Base-by-base conservation (phyloP, 92 coral and sea anemone species). In the Siderastrea radians region DNA sequence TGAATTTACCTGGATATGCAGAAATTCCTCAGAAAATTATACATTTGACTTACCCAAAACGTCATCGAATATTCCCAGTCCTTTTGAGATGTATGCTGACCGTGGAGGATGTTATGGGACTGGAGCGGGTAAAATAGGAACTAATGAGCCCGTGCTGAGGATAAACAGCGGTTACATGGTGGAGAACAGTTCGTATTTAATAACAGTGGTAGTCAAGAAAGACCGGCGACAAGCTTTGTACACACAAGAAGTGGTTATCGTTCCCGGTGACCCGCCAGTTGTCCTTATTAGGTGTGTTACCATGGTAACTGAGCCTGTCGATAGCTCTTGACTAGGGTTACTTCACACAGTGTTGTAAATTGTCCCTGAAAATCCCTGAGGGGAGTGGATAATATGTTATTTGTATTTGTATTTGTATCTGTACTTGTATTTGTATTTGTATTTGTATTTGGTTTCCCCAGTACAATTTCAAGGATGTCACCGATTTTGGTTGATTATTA, bases 81-180 rank as follows among this genome's bases (percentile, higher is more conserved):
- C 74, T 54, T 58, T 45, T 9, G 65, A 64, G 12, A 51, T 70
- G 8, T 47, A 60, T 83, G 45, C 45, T 45, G 74, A 86, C 49
- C 83, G 78, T 11, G 95, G 94, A 26, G 98, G 98, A 54, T 94
- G 98, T 81, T 94, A 84, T 68, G 98, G 94, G 3, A 94, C 94
- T 26, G 98, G 98, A 5, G 72, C 89, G n/a, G 98, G 98, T 3
- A 83, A 54, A 58, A 48, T 94, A 44, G 81, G 85, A 19, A 78
- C 88, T 7, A 71, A 81, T 72, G 85, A 77, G 7, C 52, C 95
- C 10, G 16, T 82, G 54, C 64, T 94, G 55, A 73, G 49, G 50
- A 66, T 94, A 17, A 72, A 92, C 76, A 83, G 89, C 13, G 87
- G 91, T 10, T 54, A 74, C 52, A 92, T 94, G 93, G 78, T 69